Conservation (phyloP, 2,797 vertebrate species). For the Xerus rutilus region DNA sequence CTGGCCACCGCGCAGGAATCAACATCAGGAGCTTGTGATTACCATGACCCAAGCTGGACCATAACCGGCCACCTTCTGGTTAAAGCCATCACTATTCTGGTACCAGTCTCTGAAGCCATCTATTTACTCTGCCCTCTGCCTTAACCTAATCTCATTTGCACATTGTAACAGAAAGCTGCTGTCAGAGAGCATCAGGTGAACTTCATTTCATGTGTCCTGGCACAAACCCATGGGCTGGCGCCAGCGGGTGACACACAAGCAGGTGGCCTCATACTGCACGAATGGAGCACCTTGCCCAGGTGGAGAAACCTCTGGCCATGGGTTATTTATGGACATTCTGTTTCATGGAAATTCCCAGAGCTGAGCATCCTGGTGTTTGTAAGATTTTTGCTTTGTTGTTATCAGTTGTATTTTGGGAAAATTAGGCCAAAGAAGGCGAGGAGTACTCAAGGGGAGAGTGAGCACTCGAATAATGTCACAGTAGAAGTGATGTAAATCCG, state of each 20-base stretch:
- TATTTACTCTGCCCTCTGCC: slow-evolving; percentile 65
- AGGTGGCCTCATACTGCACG: slow-evolving; percentile 62
- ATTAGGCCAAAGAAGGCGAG: not conserved
- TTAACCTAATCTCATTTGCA: slow-evolving; percentile 77
- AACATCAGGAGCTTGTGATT: slow-evolving; percentile 28
- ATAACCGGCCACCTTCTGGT: slow-evolving; percentile 67
- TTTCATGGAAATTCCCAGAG: not conserved
- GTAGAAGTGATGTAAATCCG: not conserved
- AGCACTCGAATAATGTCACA: not conserved
- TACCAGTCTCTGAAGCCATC: slow-evolving; percentile 57
- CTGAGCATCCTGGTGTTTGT: not conserved
- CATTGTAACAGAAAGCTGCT: slow-evolving; percentile 64
- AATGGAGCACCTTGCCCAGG: slow-evolving; percentile 22
- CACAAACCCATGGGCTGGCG: not conserved
- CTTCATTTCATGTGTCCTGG: slow-evolving; percentile 64
- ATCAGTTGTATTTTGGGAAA: not conserved
- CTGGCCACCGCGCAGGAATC: slow-evolving; percentile 10
- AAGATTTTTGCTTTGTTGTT: not conserved
- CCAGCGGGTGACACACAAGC: slow-evolving; percentile 56
- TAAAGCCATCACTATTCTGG: slow-evolving; percentile 39
- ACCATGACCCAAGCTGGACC: slow-evolving; percentile 65
- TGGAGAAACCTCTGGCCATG: not conserved
- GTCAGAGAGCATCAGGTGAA: slow-evolving; percentile 71
- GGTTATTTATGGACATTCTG: not conserved
- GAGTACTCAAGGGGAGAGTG: too few species aligned